phyloP scores from a whole-genome alignment of 2,888 invertebrate species.

The Suillia variegata region DNA sequence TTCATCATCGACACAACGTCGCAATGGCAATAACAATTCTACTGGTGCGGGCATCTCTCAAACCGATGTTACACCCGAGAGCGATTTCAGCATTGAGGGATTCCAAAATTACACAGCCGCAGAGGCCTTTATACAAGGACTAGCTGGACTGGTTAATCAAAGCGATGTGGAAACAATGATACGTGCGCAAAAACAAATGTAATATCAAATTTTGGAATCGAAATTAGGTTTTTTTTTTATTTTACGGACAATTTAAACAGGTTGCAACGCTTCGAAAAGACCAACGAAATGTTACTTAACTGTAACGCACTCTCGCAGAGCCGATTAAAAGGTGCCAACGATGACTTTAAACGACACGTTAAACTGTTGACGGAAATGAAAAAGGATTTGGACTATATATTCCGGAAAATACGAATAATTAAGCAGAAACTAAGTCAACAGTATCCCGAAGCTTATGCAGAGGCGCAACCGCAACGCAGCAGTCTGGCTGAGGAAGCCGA shows the following conservation, averaged over 20 bases:
- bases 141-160: conserved; percentile 90
- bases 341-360: conserved; percentile 91
- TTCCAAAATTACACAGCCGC: conserved; percentile 89
- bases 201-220: conserved; percentile 60
- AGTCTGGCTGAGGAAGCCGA: conserved; percentile 63
- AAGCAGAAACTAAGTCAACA: conserved; percentile 79
- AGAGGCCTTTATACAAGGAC: conserved; percentile 89
- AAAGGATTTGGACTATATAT: conserved; percentile 92
- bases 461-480: conserved; percentile 63
- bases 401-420: conserved; percentile 85
- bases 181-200: conserved; percentile 91
- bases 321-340: conserved; percentile 81
- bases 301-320: conserved; percentile 93
- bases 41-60: too few relatives aligned
- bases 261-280: conserved; percentile 96
- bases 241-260: conserved; percentile 61
- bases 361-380: conserved; percentile 87
- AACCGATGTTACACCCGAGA: conserved; percentile 12
- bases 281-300: conserved; percentile 98
- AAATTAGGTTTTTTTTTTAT: background rate
- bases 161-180: conserved; percentile 89
- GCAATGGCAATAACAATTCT: too few relatives aligned
- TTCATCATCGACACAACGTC: too few relatives aligned
- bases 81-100: conserved; percentile 67
- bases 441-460: conserved; percentile 71